Base-by-base conservation (phyloP, 2,888 invertebrate genomes). In the Micropterix aruncella region DNA sequence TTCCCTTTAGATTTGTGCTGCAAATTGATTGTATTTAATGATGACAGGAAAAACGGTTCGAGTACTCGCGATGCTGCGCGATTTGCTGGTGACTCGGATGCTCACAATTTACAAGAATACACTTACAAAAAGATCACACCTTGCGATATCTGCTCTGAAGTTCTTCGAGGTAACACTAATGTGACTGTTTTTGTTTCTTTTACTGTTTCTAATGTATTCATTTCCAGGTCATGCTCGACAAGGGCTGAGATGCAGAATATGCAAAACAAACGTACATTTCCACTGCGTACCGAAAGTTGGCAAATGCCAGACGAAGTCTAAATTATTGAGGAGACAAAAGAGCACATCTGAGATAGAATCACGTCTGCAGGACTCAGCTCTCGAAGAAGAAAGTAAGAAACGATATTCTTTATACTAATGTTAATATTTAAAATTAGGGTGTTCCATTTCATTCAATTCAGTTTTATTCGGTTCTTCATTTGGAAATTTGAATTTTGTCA, bases 101-200 rank as follows among this genome's bases (percentile, higher is more conserved):
- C 80, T 50, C 93, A 93, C 66, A 83, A 85, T 61, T 86, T 92
- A 71, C 88, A 90, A 66, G 92, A 93, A 65, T 89, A 93, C 66
- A 93, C 92, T 19, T 93, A 92, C 66, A 90, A 92, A 70, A 93
- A 92, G 71, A 92, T 93, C 56, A 92, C 92, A 40, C 91, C 92
- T 18, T 93, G 93, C 65, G 93, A 93, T 65, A 82, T 90, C 53
- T 93, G 93, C 67, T 89, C 89, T 48, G 90, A 92, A 73, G 89
- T 93, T 44, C 74, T 93, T 45, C 76, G 92, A 77, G 90, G 90
- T 88, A 70, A 70, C 67, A 53, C 19, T 14, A 39, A 43, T 36
- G 18, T 38, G 14, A 27, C 5, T 27, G 12, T 17, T 5, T 18
- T 9, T 18, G 18, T 9, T 17, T 40, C 16, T 18, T 45, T 44